phyloP scores from a whole-genome alignment of 2,113 vertebrate species.

The Ciconia stormi region DNA sequence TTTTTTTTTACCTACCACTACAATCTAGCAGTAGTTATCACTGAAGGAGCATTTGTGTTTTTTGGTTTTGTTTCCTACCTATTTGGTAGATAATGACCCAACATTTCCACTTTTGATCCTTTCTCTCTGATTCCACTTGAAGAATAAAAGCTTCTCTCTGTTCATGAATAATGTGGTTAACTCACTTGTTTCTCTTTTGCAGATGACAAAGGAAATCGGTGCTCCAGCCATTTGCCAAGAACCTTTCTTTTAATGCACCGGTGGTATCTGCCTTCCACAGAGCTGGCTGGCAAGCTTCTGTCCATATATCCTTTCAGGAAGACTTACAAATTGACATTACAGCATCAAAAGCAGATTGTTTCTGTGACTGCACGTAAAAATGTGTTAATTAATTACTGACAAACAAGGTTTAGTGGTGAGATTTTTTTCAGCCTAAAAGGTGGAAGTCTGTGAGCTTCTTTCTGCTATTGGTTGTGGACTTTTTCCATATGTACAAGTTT shows the following conservation, averaged over 20 bases:
- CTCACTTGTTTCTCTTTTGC: conserved; percentile 42
- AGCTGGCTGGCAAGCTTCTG: conserved; percentile 91
- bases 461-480: not conserved
- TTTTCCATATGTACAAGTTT: not conserved
- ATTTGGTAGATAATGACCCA: not conserved
- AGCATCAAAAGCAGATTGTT: not conserved
- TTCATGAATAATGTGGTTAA: not conserved
- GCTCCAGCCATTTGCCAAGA: conserved; percentile 83
- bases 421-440: not conserved
- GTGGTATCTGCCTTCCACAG: conserved; percentile 93
- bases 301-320: conserved; percentile 88
- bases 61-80: not conserved
- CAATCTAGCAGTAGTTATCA: not conserved
- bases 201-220: conserved; percentile 88
- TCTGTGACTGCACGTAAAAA: not conserved
- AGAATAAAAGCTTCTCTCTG: not conserved
- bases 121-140: not conserved
- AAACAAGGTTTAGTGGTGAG: not conserved
- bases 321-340: not conserved
- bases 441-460: not conserved
- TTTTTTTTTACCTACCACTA: not conserved
- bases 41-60: not conserved
- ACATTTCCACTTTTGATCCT: not conserved
- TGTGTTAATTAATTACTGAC: not conserved
- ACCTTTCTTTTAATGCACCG: conserved; percentile 95